Conservation (phyloP, 2,888 invertebrate genomes). For the Neelides folsomi region DNA sequence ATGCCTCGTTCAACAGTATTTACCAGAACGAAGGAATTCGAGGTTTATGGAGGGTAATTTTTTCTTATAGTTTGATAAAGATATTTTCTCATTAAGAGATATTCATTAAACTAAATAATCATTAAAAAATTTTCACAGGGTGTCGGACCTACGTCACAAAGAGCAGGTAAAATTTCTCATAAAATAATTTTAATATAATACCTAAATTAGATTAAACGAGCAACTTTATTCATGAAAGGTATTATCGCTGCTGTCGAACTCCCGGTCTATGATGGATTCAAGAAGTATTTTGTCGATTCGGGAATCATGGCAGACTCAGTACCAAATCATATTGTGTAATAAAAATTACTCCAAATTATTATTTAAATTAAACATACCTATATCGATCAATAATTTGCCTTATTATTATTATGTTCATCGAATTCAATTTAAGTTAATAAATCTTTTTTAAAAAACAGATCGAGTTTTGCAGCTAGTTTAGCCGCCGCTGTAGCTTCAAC, state of each 20-base stretch:
- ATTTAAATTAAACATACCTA: too few species aligned
- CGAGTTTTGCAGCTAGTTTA: constrained; percentile 79
- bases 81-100: too few species aligned
- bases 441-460: constrained; percentile 45
- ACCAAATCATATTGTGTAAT: constrained; percentile 71
- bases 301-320: constrained; percentile 49
- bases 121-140: constrained; percentile 46
- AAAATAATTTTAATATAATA: constrained; percentile 2
- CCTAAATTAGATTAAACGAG: constrained; percentile 62
- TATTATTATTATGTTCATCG: constrained; percentile 2
- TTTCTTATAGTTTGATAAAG: too few species aligned
- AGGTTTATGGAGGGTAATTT: constrained; percentile 72
- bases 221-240: constrained; percentile 84
- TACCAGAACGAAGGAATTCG: constrained; percentile 67
- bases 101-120: not conserved
- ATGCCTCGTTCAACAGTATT: constrained; percentile 68
- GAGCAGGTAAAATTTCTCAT: constrained; percentile 83
- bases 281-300: constrained; percentile 42
- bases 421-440: not conserved
- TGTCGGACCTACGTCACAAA: constrained; percentile 79
- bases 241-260: constrained; percentile 71
- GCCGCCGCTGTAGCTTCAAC: constrained; percentile 88
- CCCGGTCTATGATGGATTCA: constrained; percentile 83
- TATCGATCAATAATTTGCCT: too few species aligned
- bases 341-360: not conserved